These are phyloP conservation scores for Acanthoscelides obtectus DNA, from an alignment of 2,888 invertebrate species.

Conservation along the genomic window DNA sequence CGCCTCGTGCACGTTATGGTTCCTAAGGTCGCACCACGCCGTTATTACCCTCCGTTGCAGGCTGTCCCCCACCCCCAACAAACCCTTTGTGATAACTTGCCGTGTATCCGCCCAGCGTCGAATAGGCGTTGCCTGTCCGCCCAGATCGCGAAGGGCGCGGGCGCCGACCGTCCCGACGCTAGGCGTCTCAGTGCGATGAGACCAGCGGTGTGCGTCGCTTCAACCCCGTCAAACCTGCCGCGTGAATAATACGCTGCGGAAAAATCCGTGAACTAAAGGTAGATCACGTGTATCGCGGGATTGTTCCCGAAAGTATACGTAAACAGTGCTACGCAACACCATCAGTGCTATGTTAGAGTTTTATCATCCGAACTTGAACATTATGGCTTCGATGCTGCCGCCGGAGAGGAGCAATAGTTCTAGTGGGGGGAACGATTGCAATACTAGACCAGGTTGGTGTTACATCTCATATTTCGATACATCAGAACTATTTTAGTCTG, in stretches of 20 bases:
- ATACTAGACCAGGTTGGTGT: background rate
- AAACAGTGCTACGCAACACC: background rate
- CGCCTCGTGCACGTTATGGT: background rate
- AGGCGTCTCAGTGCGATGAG: background rate
- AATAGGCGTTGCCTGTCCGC: background rate
- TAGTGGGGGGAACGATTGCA: background rate
- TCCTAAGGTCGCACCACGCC: background rate
- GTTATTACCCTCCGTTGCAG: background rate
- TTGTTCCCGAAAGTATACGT: background rate
- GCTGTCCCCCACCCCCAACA: background rate
- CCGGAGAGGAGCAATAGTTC: background rate
- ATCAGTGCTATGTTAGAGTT: background rate
- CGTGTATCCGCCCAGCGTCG: background rate
- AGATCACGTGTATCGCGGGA: background rate
- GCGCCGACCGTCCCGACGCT: background rate
- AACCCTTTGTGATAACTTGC: background rate
- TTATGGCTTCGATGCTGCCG: background rate
- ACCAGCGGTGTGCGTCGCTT: background rate
- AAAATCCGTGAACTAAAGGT: background rate
- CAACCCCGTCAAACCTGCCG: background rate
- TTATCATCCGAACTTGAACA: background rate
- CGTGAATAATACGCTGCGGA: background rate
- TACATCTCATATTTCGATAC: no score
- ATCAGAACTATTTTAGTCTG: no score
- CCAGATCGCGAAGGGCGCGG: background rate